Evolutionary conservation across 2,113 vertebrate species (phyloP).

Genomic region (Dolichotis patagonum): DNA sequence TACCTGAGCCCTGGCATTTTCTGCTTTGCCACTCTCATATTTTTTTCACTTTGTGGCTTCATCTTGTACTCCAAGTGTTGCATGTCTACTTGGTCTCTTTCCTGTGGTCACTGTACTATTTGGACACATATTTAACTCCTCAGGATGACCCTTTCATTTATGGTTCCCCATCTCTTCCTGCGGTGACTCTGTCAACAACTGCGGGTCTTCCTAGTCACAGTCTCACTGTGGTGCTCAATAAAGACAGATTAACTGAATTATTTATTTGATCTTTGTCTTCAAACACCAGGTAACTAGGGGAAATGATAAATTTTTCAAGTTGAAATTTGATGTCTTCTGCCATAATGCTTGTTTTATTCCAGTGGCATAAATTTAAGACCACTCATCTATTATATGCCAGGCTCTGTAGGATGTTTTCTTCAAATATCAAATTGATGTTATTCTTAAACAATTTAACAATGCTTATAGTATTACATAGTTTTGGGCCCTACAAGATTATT

Average conservation of each 20-base stretch:
- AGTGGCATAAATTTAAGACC: neutral
- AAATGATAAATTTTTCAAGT: neutral
- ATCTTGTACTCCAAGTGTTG: too few species aligned
- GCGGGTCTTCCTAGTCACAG: neutral
- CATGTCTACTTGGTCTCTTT: neutral
- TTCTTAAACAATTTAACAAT: neutral
- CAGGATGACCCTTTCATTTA: neutral
- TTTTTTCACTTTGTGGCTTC: neutral
- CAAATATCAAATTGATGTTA: accelerated
- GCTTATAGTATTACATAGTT: neutral
- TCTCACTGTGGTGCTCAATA: neutral
- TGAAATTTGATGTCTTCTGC: neutral
- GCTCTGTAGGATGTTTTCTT: accelerated
- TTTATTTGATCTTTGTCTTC: constrained; percentile 11
- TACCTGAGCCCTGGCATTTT: neutral
- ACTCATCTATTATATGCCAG: accelerated
- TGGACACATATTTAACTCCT: neutral
- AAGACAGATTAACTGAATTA: neutral
- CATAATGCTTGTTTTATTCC: neutral
- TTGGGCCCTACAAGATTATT: neutral
- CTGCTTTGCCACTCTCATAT: too few species aligned
- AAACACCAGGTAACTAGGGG: neutral
- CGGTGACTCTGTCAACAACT: neutral
- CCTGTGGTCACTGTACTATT: neutral
- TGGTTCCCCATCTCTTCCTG: neutral